Evolutionary conservation across 1,140 invertebrate species (phyloP), one percentile per base, ranked within the genome.

Genomic region (Dinothrombium tinctorium): DNA sequence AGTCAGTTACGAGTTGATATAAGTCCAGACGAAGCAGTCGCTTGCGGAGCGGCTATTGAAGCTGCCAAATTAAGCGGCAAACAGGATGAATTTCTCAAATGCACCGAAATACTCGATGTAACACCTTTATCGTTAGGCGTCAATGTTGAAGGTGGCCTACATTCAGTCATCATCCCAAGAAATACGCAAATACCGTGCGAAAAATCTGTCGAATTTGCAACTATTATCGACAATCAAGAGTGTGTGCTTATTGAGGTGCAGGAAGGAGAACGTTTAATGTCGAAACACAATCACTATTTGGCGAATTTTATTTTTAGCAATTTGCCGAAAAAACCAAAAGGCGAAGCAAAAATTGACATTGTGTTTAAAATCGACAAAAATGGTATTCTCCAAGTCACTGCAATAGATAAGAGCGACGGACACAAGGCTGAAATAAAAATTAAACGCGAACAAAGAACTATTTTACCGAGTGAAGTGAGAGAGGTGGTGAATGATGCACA

Each of bases 201-300:
- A 45, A 67, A 70, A 44, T 64, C 80, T 0, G 83, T 92, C 54
- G 87, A 78, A 8, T 94, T 92, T 63, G 87, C 84, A 33, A 94
- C 87, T 1, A 89, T 87, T 55, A 76, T 82, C 1, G 86, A 94
- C 57, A 94, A 94, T 58, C 86, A 92, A 58, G 82, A 86, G 24
- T 79, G 82, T 50, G 79, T 87, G 43, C 60, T 80, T 45, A 83
- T 89, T 54, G 69, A 84, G 20, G 61, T 69, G 4, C 67, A 53
- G 50, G 65, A 69, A 49, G 66, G 65, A 39, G 65, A 69, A 52
- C 53, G 65, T 40, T 58, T 64, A n/a, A 65, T 68, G 64, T 66
- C 65, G 40, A 67, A 65, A 50, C 65, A 68, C 50, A 68, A 68
- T 52, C 56, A 69, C 47, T 47, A 60, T 5, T 50, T 70, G 2